Evolutionary conservation across 2,113 vertebrate species (phyloP).

Genomic region (Bos indicus): DNA sequence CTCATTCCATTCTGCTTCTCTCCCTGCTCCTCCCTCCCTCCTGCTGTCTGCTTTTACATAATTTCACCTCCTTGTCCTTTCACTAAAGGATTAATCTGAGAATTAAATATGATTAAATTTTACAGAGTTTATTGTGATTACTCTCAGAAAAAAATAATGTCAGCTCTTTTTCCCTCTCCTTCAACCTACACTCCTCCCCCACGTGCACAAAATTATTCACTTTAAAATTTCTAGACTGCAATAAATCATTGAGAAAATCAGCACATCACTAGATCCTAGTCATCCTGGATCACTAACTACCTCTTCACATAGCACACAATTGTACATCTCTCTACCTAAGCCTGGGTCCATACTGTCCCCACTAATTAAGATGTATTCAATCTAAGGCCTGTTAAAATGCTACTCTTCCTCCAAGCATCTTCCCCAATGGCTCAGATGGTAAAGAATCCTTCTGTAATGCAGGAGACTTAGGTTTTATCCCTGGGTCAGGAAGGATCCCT

Average conservation of each 20-base stretch:
- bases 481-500: not conserved
- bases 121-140: not conserved
- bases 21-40: not conserved
- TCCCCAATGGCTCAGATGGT: not conserved
- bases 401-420: not conserved
- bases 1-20: not conserved
- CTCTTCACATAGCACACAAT: not conserved
- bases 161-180: not conserved
- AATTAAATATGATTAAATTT: conserved; percentile 16
- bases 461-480: not conserved
- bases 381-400: not conserved
- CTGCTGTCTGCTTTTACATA: not conserved
- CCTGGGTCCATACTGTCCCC: not conserved
- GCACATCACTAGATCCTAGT: not conserved
- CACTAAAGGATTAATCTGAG: not conserved
- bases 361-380: not conserved
- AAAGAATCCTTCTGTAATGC: not conserved
- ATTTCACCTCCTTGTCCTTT: not conserved
- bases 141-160: not conserved
- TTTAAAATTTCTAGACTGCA: not conserved
- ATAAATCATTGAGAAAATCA: not conserved
- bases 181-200: not conserved
- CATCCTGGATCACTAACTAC: not conserved
- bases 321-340: not conserved
- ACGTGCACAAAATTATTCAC: not conserved